Evolutionary conservation across 2,888 invertebrate species (phyloP).

Genomic region (Leptothorax acervorum): DNA sequence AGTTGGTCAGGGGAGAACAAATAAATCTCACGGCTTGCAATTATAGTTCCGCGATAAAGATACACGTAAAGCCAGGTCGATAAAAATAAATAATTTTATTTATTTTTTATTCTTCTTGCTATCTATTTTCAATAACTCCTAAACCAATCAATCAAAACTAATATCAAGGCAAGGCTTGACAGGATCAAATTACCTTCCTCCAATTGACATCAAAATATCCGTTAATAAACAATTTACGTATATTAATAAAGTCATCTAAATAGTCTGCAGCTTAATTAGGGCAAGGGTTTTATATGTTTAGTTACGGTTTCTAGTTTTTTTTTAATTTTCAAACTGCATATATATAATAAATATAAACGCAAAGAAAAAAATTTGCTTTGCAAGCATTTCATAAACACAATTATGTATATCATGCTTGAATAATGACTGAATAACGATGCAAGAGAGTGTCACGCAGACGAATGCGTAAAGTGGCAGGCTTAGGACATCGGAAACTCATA

Average conservation of each 20-base stretch:
- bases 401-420: not conserved
- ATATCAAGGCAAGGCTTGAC: not conserved
- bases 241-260: not conserved
- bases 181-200: not conserved
- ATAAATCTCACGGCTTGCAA: not conserved
- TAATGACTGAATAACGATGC: not conserved
- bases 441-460: not conserved
- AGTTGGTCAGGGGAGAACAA: not conserved
- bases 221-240: not conserved
- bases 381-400: not conserved
- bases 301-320: too few relatives aligned
- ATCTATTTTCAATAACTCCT: not conserved
- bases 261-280: not conserved
- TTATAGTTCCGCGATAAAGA: not conserved
- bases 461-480: conserved; percentile 46
- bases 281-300: not conserved
- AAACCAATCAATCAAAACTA: not conserved
- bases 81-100: not conserved
- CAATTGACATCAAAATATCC: not conserved
- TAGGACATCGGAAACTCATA: conserved; percentile 68
- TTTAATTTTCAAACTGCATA: not conserved
- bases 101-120: not conserved
- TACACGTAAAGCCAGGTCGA: too few relatives aligned
- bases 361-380: not conserved
- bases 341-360: not conserved